phyloP scores from a whole-genome alignment of 1,140 invertebrate genomes.

The Heterodera schachtii region DNA sequence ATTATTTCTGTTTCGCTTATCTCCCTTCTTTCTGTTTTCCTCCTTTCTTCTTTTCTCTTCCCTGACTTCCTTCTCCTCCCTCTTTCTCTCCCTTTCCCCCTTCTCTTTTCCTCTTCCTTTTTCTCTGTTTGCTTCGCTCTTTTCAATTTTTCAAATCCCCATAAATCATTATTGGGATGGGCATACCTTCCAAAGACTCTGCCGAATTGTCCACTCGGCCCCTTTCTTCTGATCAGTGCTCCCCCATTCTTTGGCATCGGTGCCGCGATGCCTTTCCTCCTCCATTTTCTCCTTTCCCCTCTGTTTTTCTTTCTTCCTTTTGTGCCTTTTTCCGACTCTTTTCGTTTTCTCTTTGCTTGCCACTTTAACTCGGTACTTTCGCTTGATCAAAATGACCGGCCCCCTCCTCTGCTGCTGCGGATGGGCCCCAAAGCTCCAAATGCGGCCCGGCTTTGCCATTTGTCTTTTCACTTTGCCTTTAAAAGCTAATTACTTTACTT shows the following conservation, averaged over 20 bases:
- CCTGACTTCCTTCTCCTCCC: neutral
- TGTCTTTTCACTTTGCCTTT: neutral
- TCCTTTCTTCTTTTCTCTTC: neutral
- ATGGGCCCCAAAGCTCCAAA: neutral
- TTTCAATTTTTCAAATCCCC: neutral
- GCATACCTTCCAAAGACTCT: neutral
- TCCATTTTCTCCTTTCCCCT: neutral
- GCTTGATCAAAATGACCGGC: slow-evolving; percentile 8
- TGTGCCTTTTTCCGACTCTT: neutral
- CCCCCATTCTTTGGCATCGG: neutral
- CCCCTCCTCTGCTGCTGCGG: neutral
- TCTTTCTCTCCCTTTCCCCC: neutral
- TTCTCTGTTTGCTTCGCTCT: neutral
- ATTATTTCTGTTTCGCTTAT: neutral
- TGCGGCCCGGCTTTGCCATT: neutral
- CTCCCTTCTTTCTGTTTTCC: neutral
- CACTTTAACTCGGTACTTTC: neutral
- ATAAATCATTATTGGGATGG: neutral
- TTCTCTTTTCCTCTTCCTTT: neutral
- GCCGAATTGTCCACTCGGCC: neutral
- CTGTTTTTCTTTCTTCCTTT: neutral
- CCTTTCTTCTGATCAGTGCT: neutral
- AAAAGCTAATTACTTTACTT: too few species aligned
- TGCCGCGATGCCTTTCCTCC: neutral
- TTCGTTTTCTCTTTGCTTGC: neutral